These are phyloP conservation scores for Tragelaphus scriptus DNA, from an alignment of 2,113 vertebrate species.

Conservation along the genomic window DNA sequence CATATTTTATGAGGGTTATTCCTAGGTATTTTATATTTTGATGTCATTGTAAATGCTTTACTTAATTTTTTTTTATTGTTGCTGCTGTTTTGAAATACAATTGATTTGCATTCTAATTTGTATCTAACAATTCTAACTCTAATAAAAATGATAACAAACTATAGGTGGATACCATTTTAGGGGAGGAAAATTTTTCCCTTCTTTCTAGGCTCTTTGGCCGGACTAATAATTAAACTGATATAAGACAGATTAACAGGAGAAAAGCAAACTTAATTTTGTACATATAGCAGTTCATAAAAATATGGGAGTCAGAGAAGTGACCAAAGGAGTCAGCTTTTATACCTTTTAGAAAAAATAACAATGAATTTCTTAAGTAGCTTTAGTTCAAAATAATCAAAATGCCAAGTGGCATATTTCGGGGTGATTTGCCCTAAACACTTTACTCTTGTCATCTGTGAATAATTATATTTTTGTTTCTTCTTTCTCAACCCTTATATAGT, in stretches of 20 bases:
- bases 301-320: neutral
- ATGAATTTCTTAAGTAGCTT: neutral
- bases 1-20: neutral
- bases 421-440: neutral
- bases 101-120: neutral
- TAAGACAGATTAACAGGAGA: neutral
- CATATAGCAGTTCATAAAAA: neutral
- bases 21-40: neutral
- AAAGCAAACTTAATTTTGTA: neutral
- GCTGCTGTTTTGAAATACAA: neutral
- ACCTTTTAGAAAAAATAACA: neutral
- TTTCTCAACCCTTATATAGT: neutral
- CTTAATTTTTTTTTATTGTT: neutral
- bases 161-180: neutral
- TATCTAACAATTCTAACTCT: neutral
- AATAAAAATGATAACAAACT: neutral
- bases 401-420: neutral
- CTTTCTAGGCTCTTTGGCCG: neutral
- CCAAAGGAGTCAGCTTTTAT: neutral
- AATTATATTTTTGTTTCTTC: neutral
- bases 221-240: neutral
- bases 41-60: neutral
- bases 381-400: neutral
- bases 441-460: neutral
- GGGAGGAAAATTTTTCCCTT: neutral